Percentiles rank a stretch among this genome's conserved stretches.
These are phyloP conservation scores for Coptotermes formosanus DNA, from an alignment of 1,140 invertebrate genomes.

Conservation along the genomic window DNA sequence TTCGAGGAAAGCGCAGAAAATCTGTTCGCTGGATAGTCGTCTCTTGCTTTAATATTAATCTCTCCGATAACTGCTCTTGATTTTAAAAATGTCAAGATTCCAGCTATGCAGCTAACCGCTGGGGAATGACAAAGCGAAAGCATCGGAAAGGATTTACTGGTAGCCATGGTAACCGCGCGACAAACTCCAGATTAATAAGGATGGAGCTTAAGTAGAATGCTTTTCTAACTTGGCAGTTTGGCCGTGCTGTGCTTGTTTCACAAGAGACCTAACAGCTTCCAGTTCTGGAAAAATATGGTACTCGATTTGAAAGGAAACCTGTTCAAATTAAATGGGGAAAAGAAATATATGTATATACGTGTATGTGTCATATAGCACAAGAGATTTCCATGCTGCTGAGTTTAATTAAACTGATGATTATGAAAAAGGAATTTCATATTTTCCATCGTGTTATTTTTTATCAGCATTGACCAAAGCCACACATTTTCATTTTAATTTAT, in stretches of 20 bases:
- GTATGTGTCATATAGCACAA: too few relatives aligned
- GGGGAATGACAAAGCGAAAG: background rate
- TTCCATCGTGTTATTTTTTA: too few relatives aligned
- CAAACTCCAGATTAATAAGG: background rate
- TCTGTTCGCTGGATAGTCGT: too few relatives aligned
- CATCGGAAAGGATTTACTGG: background rate
- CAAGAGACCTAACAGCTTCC: background rate
- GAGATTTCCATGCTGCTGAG: too few relatives aligned
- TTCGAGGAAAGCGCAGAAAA: too few relatives aligned
- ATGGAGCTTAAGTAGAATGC: background rate
- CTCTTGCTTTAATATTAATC: background rate
- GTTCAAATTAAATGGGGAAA: background rate
- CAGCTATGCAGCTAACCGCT: background rate
- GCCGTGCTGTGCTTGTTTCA: background rate
- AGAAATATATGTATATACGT: too few relatives aligned
- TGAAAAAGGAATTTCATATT: too few relatives aligned
- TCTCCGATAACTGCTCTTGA: background rate
- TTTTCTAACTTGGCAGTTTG: background rate
- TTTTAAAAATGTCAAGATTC: background rate
- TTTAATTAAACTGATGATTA: too few relatives aligned
- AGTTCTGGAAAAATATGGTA: background rate
- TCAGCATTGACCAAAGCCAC: too few relatives aligned
- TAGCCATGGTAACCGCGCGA: background rate
- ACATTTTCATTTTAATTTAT: too few relatives aligned
- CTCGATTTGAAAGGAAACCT: background rate